Evolutionary conservation across 1,140 invertebrate species (phyloP).

Genomic region (Bombus vancouverensis): DNA sequence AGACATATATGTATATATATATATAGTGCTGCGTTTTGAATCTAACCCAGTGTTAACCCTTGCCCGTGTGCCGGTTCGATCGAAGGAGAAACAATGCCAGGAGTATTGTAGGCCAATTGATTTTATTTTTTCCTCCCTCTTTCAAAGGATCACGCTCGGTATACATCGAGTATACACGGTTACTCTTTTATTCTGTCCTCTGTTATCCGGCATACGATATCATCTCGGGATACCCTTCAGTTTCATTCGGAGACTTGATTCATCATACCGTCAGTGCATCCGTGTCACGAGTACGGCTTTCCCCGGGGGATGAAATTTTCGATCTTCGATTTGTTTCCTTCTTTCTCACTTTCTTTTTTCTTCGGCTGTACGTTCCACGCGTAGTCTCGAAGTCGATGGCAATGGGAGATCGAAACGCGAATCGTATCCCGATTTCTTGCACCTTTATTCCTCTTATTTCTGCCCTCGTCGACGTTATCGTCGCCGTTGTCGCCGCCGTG

Average conservation of each 20-base stretch:
- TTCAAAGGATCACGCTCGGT: slow-evolving; percentile 4
- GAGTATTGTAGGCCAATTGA: slow-evolving; percentile 39
- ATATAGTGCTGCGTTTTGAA: slow-evolving; percentile 17
- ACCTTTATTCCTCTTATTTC: background rate
- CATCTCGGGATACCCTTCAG: slow-evolving; percentile 30
- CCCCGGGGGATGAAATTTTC: slow-evolving; percentile 38
- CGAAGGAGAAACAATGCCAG: slow-evolving; percentile 38
- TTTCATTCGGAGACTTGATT: slow-evolving; percentile 46
- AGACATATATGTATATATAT: slow-evolving; percentile 16
- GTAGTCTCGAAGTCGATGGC: background rate
- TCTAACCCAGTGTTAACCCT: slow-evolving; percentile 20
- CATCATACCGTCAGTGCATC: slow-evolving; percentile 34
- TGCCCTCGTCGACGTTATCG: background rate
- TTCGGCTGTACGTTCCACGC: background rate
- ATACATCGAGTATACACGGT: background rate
- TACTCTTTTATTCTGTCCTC: background rate
- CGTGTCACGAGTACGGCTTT: background rate
- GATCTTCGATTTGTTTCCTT: slow-evolving; percentile 38
- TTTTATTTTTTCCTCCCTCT: slow-evolving; percentile 20
- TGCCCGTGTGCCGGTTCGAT: background rate
- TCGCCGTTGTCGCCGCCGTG: background rate
- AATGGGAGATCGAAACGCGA: slow-evolving; percentile 19
- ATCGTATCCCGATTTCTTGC: slow-evolving; percentile 43
- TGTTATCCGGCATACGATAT: slow-evolving; percentile 16
- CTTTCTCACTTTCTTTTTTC: background rate